A percentile compares a stretch with the other conserved stretches of the same genome.
These are phyloP conservation scores for Chelon labrosus DNA, from an alignment of 2,797 vertebrate species.

Conservation along the genomic window DNA sequence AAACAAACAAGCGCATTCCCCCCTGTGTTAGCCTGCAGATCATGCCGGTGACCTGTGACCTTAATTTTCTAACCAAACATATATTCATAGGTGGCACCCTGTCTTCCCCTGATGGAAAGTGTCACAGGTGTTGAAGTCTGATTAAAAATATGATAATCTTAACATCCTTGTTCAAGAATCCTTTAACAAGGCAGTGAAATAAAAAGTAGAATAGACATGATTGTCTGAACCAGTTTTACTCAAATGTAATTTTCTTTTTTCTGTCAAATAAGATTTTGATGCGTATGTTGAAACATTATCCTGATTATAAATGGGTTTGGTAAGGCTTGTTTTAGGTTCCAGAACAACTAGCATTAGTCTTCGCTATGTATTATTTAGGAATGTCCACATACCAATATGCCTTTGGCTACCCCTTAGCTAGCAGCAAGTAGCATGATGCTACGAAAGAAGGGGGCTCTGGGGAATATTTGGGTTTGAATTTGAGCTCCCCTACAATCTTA, in stretches of 20 bases:
- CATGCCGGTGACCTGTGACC: slow-evolving; percentile 88
- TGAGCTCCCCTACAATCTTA: no score
- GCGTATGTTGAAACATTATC: neutral
- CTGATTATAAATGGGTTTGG: neutral
- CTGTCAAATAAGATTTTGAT: slow-evolving; percentile 6
- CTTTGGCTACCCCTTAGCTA: no score
- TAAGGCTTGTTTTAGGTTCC: neutral
- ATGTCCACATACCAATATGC: no score
- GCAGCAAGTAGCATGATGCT: no score
- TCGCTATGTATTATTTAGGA: neutral
- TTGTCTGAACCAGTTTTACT: slow-evolving; percentile 19
- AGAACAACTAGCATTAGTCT: neutral
- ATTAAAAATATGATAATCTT: slow-evolving; percentile 86
- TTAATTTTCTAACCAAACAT: slow-evolving; percentile 91
- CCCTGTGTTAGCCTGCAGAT: slow-evolving; percentile 89
- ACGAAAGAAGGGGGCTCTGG: no score
- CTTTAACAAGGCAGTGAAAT: slow-evolving; percentile 49
- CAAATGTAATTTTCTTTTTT: neutral
- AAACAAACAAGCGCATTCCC: slow-evolving; percentile 96
- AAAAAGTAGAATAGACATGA: slow-evolving; percentile 31
- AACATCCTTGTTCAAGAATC: slow-evolving; percentile 51
- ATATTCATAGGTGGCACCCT: slow-evolving; percentile 88
- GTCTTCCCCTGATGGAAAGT: slow-evolving; percentile 80
- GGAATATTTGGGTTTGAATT: no score
- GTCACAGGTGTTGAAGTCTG: slow-evolving; percentile 79